Conservation (phyloP, 92 coral and sea anemone species). For the Epizoanthus illoricatus region DNA sequence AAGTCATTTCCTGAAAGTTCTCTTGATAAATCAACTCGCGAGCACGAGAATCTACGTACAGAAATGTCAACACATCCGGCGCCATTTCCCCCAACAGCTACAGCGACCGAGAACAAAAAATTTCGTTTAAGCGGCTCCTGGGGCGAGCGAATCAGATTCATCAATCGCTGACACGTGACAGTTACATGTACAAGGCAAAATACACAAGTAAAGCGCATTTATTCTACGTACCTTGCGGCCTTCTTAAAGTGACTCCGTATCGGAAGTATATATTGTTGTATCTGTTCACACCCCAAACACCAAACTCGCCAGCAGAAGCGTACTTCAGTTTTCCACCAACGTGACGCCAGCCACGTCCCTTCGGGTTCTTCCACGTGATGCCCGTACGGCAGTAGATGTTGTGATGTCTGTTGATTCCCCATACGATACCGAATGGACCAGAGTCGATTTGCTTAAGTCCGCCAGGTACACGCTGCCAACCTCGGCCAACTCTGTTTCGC, state of each 20-base stretch:
- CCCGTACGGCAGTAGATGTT: constrained; percentile 35
- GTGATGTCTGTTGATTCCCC: constrained; percentile 20
- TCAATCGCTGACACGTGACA: too few relatives aligned
- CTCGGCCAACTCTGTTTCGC: constrained; percentile 8
- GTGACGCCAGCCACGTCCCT: constrained; percentile 27
- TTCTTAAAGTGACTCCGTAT: neutral
- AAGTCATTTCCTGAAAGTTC: too few relatives aligned
- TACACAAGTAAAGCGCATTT: too few relatives aligned
- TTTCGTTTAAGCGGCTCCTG: too few relatives aligned
- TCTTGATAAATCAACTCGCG: too few relatives aligned
- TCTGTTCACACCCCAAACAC: constrained; percentile 41
- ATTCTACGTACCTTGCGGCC: constrained; percentile 17
- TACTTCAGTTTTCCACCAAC: constrained; percentile 25
- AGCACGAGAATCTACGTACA: too few relatives aligned
- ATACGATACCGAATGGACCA: constrained; percentile 41
- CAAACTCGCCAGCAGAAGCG: constrained; percentile 43
- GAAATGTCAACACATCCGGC: too few relatives aligned
- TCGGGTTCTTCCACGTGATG: constrained; percentile 35
- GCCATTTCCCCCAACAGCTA: too few relatives aligned
- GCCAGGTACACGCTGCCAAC: constrained; percentile 30
- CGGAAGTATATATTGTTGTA: constrained; percentile 29
- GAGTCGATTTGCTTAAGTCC: constrained; percentile 47
- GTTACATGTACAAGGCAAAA: too few relatives aligned
- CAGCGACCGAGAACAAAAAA: too few relatives aligned
- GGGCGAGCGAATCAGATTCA: too few relatives aligned